A percentile compares a stretch with the other conserved stretches of the same genome.
phyloP scores from a whole-genome alignment of 2,113 vertebrate species.

The Sphyrna mokarran region DNA sequence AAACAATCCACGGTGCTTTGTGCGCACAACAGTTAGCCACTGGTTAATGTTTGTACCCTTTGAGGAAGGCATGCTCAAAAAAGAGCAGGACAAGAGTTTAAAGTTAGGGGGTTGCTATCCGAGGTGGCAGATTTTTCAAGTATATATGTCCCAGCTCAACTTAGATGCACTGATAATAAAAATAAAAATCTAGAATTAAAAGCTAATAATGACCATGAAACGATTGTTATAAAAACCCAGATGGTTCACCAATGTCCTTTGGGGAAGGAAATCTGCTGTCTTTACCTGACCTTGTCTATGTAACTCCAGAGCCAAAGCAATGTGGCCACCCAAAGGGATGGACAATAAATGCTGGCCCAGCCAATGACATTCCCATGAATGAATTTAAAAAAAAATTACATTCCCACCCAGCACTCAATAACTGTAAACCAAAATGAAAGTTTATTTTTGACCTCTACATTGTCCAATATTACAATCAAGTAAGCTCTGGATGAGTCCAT shows the following conservation, averaged over 20 bases:
- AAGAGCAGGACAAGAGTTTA: background rate
- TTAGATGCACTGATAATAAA: background rate
- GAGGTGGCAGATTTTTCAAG: background rate
- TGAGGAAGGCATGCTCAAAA: background rate
- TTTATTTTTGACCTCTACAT: background rate
- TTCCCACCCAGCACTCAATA: background rate
- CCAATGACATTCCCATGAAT: too few relatives aligned
- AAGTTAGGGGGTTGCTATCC: background rate
- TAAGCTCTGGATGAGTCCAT: background rate
- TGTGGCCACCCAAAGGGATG: too few relatives aligned
- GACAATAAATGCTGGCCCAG: too few relatives aligned
- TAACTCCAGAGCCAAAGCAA: too few relatives aligned
- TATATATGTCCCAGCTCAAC: background rate
- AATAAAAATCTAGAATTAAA: too few relatives aligned
- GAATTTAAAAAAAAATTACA: background rate
- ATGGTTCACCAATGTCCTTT: too few relatives aligned
- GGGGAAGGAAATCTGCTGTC: too few relatives aligned
- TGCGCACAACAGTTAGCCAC: background rate
- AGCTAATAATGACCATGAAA: too few relatives aligned
- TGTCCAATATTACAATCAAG: background rate
- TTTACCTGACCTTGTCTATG: too few relatives aligned
- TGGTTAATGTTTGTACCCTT: background rate
- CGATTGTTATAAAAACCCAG: too few relatives aligned
- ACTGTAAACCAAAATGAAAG: background rate
- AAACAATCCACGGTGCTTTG: background rate